Conservation (phyloP, 1,140 invertebrate species). For the Oscheius sp. region DNA sequence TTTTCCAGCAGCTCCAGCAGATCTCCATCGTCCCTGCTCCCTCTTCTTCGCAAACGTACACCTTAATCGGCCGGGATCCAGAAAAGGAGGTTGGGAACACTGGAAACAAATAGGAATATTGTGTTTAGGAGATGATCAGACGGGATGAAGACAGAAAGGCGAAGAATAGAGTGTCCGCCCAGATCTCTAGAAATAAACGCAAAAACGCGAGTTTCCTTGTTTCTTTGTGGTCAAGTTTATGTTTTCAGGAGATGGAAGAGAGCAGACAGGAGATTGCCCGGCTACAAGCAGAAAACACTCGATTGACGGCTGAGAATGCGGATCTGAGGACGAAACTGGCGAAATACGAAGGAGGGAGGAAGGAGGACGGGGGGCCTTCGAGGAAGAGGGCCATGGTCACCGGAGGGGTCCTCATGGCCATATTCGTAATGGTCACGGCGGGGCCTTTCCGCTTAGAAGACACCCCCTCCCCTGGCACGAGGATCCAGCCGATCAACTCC, state of each 20-base stretch:
- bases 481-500: background rate
- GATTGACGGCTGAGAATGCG: background rate
- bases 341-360: background rate
- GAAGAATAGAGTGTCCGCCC: background rate
- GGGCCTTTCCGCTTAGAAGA: too few species aligned
- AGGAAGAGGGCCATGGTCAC: background rate
- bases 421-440: background rate
- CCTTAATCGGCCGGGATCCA: too few species aligned
- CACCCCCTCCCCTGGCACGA: too few species aligned
- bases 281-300: background rate
- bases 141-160: background rate
- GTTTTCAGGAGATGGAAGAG: background rate
- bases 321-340: background rate
- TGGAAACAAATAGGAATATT: too few species aligned
- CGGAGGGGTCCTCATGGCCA: background rate
- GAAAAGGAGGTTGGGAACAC: too few species aligned
- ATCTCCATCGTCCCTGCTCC: too few species aligned
- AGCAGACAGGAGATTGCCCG: background rate
- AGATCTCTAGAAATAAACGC: background rate
- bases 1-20: too few species aligned
- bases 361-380: background rate
- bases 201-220: too few species aligned
- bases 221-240: too few species aligned
- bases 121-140: too few species aligned
- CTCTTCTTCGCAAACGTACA: too few species aligned